Base-by-base conservation (phyloP, 2,113 vertebrate genomes). In the Gobiocypris rarus region DNA sequence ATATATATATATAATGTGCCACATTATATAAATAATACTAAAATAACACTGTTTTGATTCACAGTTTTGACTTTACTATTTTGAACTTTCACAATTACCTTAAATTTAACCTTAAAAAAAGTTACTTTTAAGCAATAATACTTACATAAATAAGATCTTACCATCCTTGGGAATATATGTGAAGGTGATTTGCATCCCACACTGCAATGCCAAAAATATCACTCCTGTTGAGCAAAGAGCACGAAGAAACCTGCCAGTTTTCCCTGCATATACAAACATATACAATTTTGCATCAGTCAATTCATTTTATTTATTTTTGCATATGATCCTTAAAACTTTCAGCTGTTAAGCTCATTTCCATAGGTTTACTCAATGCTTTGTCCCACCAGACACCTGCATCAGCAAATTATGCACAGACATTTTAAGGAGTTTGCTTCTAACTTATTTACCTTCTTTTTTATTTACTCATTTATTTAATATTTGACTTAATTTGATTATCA, bases 121-220 rank as follows among this genome's bases (percentile, higher is more conserved):
- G 17, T 54, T 54, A 54, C 50, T 54, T 54, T 54, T 22, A 54
- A 54, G 17, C 52, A 54, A 22, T 48, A 54, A 54, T 54, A 8
- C 17, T 54, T 22, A 9, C 17, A 54, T 17, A 54, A 54, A 54
- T 54, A 54, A 54, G 9, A 80, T 48, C 84, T 93, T 90, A 93
- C 94, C 87, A 0, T 93, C 15, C 38, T 87, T 90, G 48, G 93
- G 92, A 56, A 93, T 81, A 67, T 93, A 95, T 83, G 79, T 4
- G 7, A 95, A 93, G 31, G 91, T 86, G 11, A 93, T 90, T 90
- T 95, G 94, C 92, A 95, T 94, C 28, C 92, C 90, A 79, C 90
- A 92, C 87, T 95, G 95, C 65, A 94, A 81, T 34, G 65, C 69
- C 61, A 95, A 80, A 79, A 96, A 92, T n/a, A 84, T 90, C 76